Evolutionary conservation across 2,797 vertebrate species (phyloP), one percentile per base, ranked within the genome.

Genomic region (Adrianichthys oophorus): DNA sequence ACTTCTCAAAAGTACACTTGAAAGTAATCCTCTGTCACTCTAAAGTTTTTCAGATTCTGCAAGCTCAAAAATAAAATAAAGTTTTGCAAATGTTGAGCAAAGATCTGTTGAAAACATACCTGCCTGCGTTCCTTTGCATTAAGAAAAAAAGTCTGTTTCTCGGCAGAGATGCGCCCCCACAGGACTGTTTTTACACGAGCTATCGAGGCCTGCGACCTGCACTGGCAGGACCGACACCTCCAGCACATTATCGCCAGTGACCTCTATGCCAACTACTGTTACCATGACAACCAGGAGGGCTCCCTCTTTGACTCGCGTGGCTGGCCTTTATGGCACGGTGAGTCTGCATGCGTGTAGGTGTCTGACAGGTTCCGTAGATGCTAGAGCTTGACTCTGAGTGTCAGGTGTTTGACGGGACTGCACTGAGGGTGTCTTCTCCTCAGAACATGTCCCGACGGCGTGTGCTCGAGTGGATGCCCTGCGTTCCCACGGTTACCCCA

Each of bases 251-350:
- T 99, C 78, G 95, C 92, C 91, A 95, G 93, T 83, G 95, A 98
- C 94, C 93, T 96, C 66, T 97, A 97, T 82, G 94, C 94, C 93
- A 95, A 96, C 95, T 97, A 95, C 95, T 97, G 95, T 94, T 96
- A 95, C 94, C 95, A 97, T 86, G 95, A 96, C 91, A 88, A 96
- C 93, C 93, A 94, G 91, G 96, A 98, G 88, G 95, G 94, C 86
- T 96, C 91, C 23, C 95, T 98, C 82, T 98, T 97, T 80, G 96
- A 98, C 91, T 90, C 95, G 68, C 95, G 93, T 0, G 95, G 96
- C 88, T 96, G 96, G 95, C 97, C 96, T 76, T 90, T 98, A 88
- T 98, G 97, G 97, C 96, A 98, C 65, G 97, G 97, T 98, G 91
- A 94, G 95, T 90, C 62, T 74, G 52, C 44, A 10, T 24, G 7